phyloP scores from a whole-genome alignment of 2,797 vertebrate species.

The Ctenopoma multispine region DNA sequence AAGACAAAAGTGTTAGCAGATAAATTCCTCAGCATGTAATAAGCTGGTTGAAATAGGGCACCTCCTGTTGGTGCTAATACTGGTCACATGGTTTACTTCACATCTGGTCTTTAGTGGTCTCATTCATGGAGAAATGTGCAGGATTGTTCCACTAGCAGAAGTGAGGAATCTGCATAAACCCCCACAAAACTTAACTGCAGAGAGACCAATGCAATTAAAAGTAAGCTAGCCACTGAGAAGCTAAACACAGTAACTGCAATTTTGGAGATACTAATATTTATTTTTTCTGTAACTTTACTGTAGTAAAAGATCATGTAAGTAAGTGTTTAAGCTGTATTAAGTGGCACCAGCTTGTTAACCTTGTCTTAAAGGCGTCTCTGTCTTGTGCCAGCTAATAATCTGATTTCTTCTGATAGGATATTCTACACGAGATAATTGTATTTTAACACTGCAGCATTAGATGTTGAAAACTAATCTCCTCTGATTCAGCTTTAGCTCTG shows the following conservation, averaged over 20 bases:
- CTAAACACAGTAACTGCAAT: no score
- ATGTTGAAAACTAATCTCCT: neutral
- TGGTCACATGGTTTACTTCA: slow-evolving; percentile 54
- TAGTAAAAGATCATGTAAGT: no score
- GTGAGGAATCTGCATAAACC: slow-evolving; percentile 16
- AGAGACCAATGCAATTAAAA: neutral
- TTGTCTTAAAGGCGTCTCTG: neutral
- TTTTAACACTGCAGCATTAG: neutral
- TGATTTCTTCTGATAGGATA: neutral
- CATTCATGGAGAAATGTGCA: slow-evolving; percentile 28
- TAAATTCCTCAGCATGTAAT: slow-evolving; percentile 23
- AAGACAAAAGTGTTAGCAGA: neutral
- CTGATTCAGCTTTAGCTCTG: neutral
- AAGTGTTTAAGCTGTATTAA: no score
- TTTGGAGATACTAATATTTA: no score
- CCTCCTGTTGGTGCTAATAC: slow-evolving; percentile 50
- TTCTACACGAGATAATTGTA: neutral
- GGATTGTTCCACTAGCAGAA: slow-evolving; percentile 17
- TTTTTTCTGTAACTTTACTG: no score
- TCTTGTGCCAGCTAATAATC: neutral
- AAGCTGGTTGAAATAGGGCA: slow-evolving; percentile 18
- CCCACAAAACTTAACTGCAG: neutral
- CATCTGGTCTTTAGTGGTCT: slow-evolving; percentile 60
- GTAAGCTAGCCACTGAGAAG: no score
- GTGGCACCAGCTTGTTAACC: no score